Evolutionary conservation across 2,113 vertebrate genomes (phyloP).

Genomic region (Coreoperca whiteheadi): DNA sequence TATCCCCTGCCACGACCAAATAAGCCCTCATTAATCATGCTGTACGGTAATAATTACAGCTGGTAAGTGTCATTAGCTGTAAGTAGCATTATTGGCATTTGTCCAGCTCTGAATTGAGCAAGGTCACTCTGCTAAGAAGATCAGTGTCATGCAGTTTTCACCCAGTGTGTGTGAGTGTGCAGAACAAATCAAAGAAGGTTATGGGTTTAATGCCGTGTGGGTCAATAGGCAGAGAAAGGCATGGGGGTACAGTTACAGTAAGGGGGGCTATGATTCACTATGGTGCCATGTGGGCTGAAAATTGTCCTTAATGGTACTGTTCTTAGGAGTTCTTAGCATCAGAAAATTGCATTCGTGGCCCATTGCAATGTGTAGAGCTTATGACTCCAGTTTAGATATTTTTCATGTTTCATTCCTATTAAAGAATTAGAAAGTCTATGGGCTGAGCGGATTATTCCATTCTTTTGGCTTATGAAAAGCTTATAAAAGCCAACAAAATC

Average conservation of each 20-base stretch:
- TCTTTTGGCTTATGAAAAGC: not conserved
- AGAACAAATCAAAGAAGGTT: slow-evolving; percentile 19
- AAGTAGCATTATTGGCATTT: slow-evolving; percentile 44
- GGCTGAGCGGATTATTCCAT: not conserved
- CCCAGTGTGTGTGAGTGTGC: not conserved
- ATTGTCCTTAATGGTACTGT: slow-evolving; percentile 10
- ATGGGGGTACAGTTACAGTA: not conserved
- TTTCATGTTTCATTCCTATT: not conserved
- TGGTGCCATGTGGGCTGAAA: not conserved
- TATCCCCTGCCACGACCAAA: not conserved
- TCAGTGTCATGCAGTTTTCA: not conserved
- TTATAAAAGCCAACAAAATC: not conserved
- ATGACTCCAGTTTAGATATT: not conserved
- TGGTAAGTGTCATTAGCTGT: slow-evolving; percentile 52
- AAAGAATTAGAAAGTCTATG: not conserved
- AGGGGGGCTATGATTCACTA: slow-evolving; percentile 5
- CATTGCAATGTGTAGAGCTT: not conserved
- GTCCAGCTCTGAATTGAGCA: slow-evolving; percentile 51
- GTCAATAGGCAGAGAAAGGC: slow-evolving; percentile 23
- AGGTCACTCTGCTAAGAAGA: slow-evolving; percentile 54
- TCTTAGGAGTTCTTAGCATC: not conserved
- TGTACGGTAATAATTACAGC: slow-evolving; percentile 42
- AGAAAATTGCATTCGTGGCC: not conserved
- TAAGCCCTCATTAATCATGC: slow-evolving; percentile 59
- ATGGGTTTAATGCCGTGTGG: slow-evolving; percentile 34